These are phyloP conservation scores for Laticauda colubrina DNA, from an alignment of 2,113 vertebrate genomes.

Conservation along the genomic window DNA sequence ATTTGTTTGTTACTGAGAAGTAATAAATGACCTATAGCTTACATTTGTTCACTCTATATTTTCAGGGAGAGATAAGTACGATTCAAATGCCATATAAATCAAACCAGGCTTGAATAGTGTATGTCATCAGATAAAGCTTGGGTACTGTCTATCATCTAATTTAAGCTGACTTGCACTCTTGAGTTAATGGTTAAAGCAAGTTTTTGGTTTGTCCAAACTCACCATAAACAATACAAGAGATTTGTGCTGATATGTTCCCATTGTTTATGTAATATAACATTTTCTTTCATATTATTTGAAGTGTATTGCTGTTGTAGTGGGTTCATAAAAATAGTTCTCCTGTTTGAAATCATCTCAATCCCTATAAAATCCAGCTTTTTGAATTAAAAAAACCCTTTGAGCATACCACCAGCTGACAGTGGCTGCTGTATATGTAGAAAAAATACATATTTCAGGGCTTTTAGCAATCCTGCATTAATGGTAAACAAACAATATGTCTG, in stretches of 20 bases:
- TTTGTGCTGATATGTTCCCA: neutral
- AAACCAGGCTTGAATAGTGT: constrained; percentile 13
- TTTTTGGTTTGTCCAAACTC: neutral
- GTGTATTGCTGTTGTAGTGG: neutral
- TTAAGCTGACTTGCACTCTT: constrained; percentile 27
- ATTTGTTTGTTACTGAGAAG: constrained; percentile 40
- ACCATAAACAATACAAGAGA: neutral
- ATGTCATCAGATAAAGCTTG: neutral
- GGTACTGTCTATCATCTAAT: neutral
- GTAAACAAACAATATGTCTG: neutral
- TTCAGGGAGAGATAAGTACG: constrained; percentile 22
- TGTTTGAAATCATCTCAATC: neutral
- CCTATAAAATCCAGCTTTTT: neutral
- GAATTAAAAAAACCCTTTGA: neutral
- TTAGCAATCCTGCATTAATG: neutral
- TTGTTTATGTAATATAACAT: neutral
- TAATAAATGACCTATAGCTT: constrained; percentile 45
- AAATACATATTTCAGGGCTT: neutral
- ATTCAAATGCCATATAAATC: constrained; percentile 16
- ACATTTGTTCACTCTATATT: constrained; percentile 37
- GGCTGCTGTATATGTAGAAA: neutral
- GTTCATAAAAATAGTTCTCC: neutral
- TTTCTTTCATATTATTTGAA: neutral
- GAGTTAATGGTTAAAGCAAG: constrained; percentile 30
- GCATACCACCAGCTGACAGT: neutral